A percentile compares a stretch with the other conserved stretches of the same genome.
phyloP scores from a whole-genome alignment of 2,113 vertebrate species.

The Meleagris gallopavo region DNA sequence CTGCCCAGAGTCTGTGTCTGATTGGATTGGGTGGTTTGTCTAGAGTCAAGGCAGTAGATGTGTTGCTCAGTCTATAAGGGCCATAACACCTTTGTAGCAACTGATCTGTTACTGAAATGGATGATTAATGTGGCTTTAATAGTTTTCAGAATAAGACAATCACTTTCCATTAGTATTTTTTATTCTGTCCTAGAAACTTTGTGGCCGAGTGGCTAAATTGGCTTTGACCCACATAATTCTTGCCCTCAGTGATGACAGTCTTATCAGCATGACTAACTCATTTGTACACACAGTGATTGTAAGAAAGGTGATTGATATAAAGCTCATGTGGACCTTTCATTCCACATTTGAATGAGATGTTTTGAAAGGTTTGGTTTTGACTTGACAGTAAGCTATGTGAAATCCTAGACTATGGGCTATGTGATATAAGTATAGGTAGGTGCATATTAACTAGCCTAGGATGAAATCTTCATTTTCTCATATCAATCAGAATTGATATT shows the following conservation, averaged over 20 bases:
- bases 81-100: neutral
- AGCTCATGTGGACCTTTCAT: neutral
- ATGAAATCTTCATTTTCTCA: neutral
- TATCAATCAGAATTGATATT: neutral
- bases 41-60: neutral
- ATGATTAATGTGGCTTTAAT: neutral
- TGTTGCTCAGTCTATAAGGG: neutral
- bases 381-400: neutral
- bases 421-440: neutral
- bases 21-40: neutral
- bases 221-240: neutral
- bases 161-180: neutral
- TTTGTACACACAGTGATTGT: neutral
- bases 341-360: neutral
- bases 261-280: neutral
- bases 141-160: neutral
- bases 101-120: neutral
- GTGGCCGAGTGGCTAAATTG: neutral
- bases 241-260: neutral
- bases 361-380: neutral
- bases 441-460: neutral
- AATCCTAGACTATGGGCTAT: neutral
- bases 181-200: neutral
- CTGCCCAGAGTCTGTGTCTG: neutral
- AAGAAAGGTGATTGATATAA: neutral